Conservation (phyloP, 1,140 invertebrate genomes). For the Tenebrio molitor region DNA sequence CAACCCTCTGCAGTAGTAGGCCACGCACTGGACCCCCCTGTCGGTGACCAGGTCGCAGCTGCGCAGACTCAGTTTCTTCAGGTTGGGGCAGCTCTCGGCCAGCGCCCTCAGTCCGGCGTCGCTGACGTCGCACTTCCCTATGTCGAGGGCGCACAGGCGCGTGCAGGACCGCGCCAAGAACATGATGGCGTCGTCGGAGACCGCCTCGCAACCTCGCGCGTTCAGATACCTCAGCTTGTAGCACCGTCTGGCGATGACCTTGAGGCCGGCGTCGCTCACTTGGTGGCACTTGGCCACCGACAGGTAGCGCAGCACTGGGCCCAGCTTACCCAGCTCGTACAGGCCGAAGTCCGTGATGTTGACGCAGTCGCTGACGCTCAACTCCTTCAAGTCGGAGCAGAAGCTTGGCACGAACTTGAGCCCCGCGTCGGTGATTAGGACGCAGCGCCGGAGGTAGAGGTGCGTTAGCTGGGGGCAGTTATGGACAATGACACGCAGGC, state of each 20-base stretch:
- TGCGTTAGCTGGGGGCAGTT: slow-evolving; percentile 90
- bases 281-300: slow-evolving; percentile 92
- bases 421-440: slow-evolving; percentile 85
- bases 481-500: slow-evolving; percentile 83
- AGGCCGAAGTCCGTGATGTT: slow-evolving; percentile 93
- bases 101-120: slow-evolving; percentile 87
- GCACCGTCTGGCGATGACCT: slow-evolving; percentile 89
- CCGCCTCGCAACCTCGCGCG: slow-evolving; percentile 90
- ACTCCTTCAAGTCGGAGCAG: slow-evolving; percentile 84
- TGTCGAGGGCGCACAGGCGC: slow-evolving; percentile 85
- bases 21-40: slow-evolving; percentile 86
- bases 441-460: slow-evolving; percentile 90
- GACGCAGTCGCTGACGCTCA: slow-evolving; percentile 91
- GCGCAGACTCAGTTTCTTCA: slow-evolving; percentile 90
- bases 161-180: slow-evolving; percentile 87
- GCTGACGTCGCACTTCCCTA: slow-evolving; percentile 94
- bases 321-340: slow-evolving; percentile 89
- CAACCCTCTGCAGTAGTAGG: slow-evolving; percentile 87
- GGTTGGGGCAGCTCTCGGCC: slow-evolving; percentile 89
- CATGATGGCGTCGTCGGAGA: slow-evolving; percentile 90
- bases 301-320: slow-evolving; percentile 85
- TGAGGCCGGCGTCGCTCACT: slow-evolving; percentile 85
- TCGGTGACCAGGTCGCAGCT: slow-evolving; percentile 92
- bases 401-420: slow-evolving; percentile 88
- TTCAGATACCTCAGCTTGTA: slow-evolving; percentile 93